These are phyloP conservation scores for Sphaeridia pumilis DNA, from an alignment of 2,888 invertebrate genomes.

Conservation along the genomic window DNA sequence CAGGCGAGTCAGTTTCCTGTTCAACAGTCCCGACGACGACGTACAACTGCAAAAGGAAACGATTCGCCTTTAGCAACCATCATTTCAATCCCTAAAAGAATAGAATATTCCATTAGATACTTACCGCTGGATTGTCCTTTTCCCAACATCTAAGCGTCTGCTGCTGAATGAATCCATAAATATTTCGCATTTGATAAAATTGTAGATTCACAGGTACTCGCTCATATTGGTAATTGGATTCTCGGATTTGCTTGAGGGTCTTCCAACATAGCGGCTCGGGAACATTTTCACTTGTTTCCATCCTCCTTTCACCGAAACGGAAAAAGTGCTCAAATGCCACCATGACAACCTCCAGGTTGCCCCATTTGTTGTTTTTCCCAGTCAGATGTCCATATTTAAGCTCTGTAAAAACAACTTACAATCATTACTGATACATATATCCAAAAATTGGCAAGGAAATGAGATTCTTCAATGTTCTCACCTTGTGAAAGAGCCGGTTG, in stretches of 20 bases:
- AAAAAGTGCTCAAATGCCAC: constrained; percentile 5
- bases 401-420: no score
- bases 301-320: background rate
- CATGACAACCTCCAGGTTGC: constrained; percentile 1
- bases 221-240: background rate
- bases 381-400: no score
- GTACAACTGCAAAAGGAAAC: background rate
- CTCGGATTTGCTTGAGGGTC: background rate
- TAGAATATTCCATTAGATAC: constrained; percentile 1
- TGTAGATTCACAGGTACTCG: background rate
- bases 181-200: constrained; percentile 8
- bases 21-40: background rate
- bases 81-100: background rate
- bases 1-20: background rate
- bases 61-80: background rate
- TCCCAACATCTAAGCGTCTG: constrained; percentile 5
- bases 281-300: background rate
- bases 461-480: no score
- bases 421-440: no score
- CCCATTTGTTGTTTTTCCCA: background rate
- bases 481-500: no score
- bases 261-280: constrained; percentile 3
- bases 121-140: constrained; percentile 5
- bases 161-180: constrained; percentile 5
- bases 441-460: no score